These are phyloP conservation scores for Labeo rohita DNA, from an alignment of 2,113 vertebrate genomes.

Conservation along the genomic window DNA sequence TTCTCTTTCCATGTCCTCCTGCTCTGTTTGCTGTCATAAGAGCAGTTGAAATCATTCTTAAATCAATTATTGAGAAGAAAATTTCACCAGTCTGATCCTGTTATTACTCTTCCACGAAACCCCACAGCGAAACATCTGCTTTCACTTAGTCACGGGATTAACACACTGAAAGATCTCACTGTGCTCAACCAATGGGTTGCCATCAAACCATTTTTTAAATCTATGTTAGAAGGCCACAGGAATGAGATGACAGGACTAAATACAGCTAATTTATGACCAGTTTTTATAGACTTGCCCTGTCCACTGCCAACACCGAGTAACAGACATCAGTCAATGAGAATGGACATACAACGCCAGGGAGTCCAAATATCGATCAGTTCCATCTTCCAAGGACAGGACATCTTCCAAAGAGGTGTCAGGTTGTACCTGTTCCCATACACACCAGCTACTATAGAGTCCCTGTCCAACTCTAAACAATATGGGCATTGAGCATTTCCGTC, in stretches of 20 bases:
- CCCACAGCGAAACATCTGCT: background rate
- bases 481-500: background rate
- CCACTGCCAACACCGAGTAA: background rate
- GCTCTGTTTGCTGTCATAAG: background rate
- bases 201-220: constrained; percentile 4
- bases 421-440: constrained; percentile 60
- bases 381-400: constrained; percentile 65
- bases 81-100: background rate
- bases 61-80: constrained; percentile 5
- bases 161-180: background rate
- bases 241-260: background rate
- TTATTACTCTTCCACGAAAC: background rate
- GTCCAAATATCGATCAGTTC: constrained; percentile 62
- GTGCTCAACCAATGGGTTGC: background rate
- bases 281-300: constrained; percentile 12
- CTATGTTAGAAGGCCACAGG: background rate
- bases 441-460: constrained; percentile 25
- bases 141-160: background rate
- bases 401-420: constrained; percentile 60
- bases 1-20: background rate
- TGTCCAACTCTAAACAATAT: background rate
- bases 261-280: background rate
- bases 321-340: constrained; percentile 37
- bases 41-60: constrained; percentile 1
- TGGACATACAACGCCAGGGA: constrained; percentile 53